phyloP scores from a whole-genome alignment of 2,888 invertebrate genomes.

The Polymixis flavicincta region DNA sequence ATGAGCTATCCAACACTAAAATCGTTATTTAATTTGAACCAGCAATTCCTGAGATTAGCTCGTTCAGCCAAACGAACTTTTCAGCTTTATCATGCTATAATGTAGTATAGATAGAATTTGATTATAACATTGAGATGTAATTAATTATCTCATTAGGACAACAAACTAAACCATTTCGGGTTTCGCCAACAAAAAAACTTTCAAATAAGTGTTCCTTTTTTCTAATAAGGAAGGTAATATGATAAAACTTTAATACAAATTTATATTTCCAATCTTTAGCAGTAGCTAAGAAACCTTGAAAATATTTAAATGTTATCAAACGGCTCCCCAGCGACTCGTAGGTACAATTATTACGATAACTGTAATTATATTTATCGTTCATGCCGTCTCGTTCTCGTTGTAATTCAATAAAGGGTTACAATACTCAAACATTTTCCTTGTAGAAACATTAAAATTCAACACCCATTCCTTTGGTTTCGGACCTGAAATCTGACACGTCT shows the following conservation, averaged over 20 bases:
- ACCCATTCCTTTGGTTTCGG: constrained; percentile 18
- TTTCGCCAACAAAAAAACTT: background rate
- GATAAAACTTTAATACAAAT: background rate
- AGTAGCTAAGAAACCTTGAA: background rate
- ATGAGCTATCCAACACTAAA: too few species aligned
- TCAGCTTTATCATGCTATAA: too few species aligned
- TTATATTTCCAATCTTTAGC: background rate
- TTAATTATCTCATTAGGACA: background rate
- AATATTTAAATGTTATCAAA: background rate
- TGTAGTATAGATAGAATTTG: too few species aligned
- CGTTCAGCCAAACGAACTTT: too few species aligned
- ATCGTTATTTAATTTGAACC: too few species aligned
- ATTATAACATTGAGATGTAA: background rate
- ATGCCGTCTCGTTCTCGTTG: background rate
- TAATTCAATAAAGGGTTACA: constrained; percentile 40
- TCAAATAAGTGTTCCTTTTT: background rate
- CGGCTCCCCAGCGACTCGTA: background rate
- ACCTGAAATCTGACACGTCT: constrained; percentile 36
- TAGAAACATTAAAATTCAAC: constrained; percentile 40
- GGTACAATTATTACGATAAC: constrained; percentile 12
- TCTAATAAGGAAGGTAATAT: background rate
- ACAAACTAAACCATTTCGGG: background rate
- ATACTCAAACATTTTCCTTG: constrained; percentile 31
- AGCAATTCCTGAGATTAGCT: too few species aligned
- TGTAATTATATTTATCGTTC: constrained; percentile 36